Evolutionary conservation across 2,888 invertebrate species (phyloP), one percentile per base, ranked within the genome.

Genomic region (Melinaea marsaeus): DNA sequence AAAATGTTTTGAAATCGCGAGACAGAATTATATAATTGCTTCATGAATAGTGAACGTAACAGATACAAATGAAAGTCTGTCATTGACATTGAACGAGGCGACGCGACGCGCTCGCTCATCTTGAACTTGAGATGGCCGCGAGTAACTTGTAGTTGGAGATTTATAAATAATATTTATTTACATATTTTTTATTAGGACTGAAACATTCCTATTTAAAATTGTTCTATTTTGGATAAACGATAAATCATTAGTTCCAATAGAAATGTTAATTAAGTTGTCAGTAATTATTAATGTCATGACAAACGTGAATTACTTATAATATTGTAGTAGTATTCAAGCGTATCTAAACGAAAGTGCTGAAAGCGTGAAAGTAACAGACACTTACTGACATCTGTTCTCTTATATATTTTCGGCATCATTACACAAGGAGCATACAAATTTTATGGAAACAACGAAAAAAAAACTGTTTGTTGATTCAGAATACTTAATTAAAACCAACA

Each of bases 391-490:
- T 75, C 77, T 74, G 72, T 75, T 75, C 74, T 77, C 75, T 79
- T 75, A 75, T 72, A 66, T 79, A 71, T 73, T 76, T 74, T 74
- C 73, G 75, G 72, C 74, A 77, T 75, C 76, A 81, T 79, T 80
- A 74, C 71, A 69, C 74, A 77, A 81, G 75, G 69, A 66, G 76
- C 81, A 83, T 84, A 80, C 78, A 78, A 79, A 73, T 67, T 73
- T 81, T 80, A 85, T 86, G 83, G 82, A 84, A 86, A 86, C 79
- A 70, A 84, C 85, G 82, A 84, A 76, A 84, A 76, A 80, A 69
- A 71, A 74, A 22, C 72, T 82, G 78, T 83, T 85, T 83, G 75
- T 68, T 70, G 79, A 88, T 87, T 86, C 88, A 78, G 84, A 84
- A 86, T 86, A 83, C 76, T 83, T 81, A 86, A 83, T 74, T 74